Evolutionary conservation across 1,140 invertebrate species (phyloP).

Genomic region (Drosophila sucinea): DNA sequence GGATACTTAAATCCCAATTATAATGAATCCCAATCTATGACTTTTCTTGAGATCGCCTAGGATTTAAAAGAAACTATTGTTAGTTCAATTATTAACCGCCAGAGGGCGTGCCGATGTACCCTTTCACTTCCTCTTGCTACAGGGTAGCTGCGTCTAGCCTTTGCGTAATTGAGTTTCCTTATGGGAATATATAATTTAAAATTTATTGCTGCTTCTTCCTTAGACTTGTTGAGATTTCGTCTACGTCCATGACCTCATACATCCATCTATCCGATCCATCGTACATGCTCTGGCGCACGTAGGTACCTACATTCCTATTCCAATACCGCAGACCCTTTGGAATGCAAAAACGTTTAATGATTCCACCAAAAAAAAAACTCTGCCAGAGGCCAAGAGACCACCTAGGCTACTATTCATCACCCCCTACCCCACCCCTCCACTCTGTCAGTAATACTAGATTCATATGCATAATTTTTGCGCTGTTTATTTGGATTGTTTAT

Average conservation of each 20-base stretch:
- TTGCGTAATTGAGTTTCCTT: neutral
- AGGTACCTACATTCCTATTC: slow-evolving; percentile 16
- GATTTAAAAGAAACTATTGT: no score
- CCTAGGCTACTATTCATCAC: slow-evolving; percentile 47
- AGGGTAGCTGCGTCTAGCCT: neutral
- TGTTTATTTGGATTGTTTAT: slow-evolving; percentile 40
- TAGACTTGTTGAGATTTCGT: neutral
- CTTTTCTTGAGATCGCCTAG: no score
- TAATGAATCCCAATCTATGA: no score
- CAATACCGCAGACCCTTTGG: slow-evolving; percentile 54
- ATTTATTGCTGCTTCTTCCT: neutral
- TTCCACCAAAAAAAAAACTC: neutral
- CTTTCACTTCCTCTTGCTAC: no score
- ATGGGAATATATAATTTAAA: neutral
- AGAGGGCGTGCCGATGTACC: no score
- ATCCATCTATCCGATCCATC: slow-evolving; percentile 1
- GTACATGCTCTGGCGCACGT: slow-evolving; percentile 65
- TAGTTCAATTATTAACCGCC: no score
- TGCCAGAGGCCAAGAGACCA: slow-evolving; percentile 31
- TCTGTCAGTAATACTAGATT: slow-evolving; percentile 48
- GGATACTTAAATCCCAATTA: no score
- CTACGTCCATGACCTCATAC: slow-evolving; percentile 7
- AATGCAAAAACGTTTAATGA: slow-evolving; percentile 23
- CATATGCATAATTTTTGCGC: slow-evolving; percentile 64
- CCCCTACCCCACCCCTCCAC: neutral